Conservation (phyloP, 2,113 vertebrate genomes). For the Notechis scutatus region DNA sequence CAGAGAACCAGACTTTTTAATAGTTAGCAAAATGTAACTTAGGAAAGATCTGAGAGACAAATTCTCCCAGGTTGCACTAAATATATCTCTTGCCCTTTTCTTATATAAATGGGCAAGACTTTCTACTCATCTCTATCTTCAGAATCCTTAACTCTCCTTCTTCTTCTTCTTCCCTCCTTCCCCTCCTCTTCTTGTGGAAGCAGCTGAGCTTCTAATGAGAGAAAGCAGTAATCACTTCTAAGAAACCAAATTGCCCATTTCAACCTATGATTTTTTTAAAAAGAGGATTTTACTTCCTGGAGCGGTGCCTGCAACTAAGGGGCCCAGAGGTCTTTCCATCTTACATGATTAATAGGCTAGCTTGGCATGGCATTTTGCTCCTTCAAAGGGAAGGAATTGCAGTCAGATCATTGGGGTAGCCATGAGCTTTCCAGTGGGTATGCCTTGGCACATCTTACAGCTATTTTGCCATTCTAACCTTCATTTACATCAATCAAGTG, state of each 20-base stretch:
- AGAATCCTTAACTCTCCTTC: not conserved
- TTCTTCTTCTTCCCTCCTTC: not conserved
- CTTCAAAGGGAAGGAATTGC: not conserved
- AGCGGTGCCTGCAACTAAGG: conserved; percentile 23
- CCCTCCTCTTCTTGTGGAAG: conserved; percentile 35
- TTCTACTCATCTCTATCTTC: not conserved
- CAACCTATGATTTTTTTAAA: conserved; percentile 50
- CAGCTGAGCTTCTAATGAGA: conserved; percentile 46
- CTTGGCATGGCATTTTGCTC: not conserved
- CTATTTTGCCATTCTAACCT: conserved; percentile 8
- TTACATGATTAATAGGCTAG: not conserved
- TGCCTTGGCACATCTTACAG: not conserved
- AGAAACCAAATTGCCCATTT: conserved; percentile 52
- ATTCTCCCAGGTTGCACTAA: conserved; percentile 59
- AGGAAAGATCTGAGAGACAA: conserved; percentile 58
- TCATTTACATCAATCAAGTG: conserved; percentile 13
- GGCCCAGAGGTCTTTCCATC: not conserved
- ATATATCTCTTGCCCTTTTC: conserved; percentile 57
- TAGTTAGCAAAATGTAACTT: conserved; percentile 52
- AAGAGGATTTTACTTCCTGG: conserved; percentile 45
- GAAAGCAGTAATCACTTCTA: conserved; percentile 54
- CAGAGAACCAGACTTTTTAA: conserved; percentile 48
- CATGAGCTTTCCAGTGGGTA: not conserved
- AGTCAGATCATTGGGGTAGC: not conserved
- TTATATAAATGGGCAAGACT: not conserved